Evolutionary conservation across 2,888 invertebrate genomes (phyloP).

Genomic region (Leistus spinibarbis): DNA sequence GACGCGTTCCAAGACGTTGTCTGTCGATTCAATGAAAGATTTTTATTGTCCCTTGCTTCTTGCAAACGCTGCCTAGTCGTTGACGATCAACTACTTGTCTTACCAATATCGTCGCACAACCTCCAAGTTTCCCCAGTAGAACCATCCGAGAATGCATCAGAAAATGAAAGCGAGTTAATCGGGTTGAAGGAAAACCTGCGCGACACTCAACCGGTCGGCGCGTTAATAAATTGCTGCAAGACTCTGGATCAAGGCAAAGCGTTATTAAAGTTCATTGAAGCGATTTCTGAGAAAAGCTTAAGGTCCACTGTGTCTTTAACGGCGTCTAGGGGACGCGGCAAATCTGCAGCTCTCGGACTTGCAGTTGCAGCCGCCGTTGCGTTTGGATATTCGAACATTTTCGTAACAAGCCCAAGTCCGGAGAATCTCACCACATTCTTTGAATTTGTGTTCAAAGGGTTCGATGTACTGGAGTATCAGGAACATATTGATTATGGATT

Average conservation of each 20-base stretch:
- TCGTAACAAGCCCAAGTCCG: constrained; percentile 97
- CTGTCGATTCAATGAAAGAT: constrained; percentile 95
- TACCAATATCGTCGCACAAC: constrained; percentile 91
- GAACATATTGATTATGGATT: constrained; percentile 96
- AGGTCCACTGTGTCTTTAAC: constrained; percentile 93
- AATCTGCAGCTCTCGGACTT: constrained; percentile 95
- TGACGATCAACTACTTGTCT: constrained; percentile 88
- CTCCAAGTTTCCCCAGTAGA: constrained; percentile 79
- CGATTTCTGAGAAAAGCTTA: constrained; percentile 88
- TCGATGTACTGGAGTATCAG: constrained; percentile 92
- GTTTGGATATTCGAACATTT: constrained; percentile 86
- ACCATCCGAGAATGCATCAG: constrained; percentile 57
- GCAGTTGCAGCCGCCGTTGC: constrained; percentile 87
- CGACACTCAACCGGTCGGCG: constrained; percentile 92
- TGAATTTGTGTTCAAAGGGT: constrained; percentile 94
- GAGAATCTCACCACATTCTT: constrained; percentile 98
- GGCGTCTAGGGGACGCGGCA: constrained; percentile 95
- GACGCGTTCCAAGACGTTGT: constrained; percentile 92
- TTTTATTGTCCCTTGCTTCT: constrained; percentile 87
- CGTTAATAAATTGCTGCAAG: constrained; percentile 84
- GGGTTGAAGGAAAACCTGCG: constrained; percentile 81
- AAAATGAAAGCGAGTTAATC: constrained; percentile 67
- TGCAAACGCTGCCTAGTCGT: constrained; percentile 90
- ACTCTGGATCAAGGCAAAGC: constrained; percentile 95
- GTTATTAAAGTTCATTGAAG: constrained; percentile 90